Evolutionary conservation across 2,113 vertebrate species (phyloP).

Genomic region (Datnioides undecimradiatus): DNA sequence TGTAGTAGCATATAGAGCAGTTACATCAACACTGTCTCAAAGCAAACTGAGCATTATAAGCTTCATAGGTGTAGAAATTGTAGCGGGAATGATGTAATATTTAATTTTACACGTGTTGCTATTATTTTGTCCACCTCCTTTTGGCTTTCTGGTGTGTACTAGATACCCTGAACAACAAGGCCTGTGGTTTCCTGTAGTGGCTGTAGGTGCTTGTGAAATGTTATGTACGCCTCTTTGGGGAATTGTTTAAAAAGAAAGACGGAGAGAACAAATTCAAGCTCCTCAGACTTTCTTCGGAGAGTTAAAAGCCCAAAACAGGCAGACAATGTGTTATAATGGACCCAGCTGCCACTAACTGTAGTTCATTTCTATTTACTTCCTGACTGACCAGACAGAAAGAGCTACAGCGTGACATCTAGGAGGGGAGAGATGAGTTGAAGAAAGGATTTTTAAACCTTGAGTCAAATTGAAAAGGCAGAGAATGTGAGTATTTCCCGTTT

Average conservation of each 20-base stretch:
- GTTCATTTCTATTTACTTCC: background rate
- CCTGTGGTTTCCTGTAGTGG: constrained; percentile 21
- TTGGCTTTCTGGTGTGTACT: background rate
- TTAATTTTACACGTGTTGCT: background rate
- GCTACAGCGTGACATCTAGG: background rate
- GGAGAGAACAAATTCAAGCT: background rate
- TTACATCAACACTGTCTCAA: background rate
- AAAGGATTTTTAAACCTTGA: background rate
- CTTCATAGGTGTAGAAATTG: background rate
- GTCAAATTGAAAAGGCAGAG: background rate
- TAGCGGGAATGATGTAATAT: background rate
- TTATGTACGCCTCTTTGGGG: no score
- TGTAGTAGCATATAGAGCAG: no score
- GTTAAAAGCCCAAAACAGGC: background rate
- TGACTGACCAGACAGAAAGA: background rate
- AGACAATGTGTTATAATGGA: no score
- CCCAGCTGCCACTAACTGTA: background rate
- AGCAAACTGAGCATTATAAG: background rate
- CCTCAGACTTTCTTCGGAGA: background rate
- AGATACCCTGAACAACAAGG: background rate
- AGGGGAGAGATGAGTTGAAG: background rate
- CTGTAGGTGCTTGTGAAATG: background rate
- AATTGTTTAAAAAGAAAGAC: no score
- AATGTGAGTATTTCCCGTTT: background rate
- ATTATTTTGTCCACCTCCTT: background rate